Base-by-base conservation (phyloP, 1,140 invertebrate genomes). In the Ceratoteleas bidentatus region DNA sequence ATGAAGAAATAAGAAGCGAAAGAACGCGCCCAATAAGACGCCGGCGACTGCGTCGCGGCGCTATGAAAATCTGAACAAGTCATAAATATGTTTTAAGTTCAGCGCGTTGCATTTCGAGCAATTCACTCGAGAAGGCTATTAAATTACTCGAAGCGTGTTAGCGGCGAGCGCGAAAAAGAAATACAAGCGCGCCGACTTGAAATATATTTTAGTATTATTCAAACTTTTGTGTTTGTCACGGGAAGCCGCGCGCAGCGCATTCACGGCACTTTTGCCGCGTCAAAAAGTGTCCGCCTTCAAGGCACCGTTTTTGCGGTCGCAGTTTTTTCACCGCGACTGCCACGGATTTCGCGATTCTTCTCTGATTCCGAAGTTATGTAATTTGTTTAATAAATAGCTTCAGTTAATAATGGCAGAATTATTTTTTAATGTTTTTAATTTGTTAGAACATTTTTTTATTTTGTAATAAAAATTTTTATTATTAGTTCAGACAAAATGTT, bases 71-170 rank as follows among this genome's bases (percentile, higher is more conserved):
- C 57, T 54, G 73, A 76, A 66, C 53, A 52, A 75, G 72, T 75
- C 61, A 66, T 75, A 75, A 75, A 76, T 76, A 75, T 60, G 56
- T 53, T 75, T 75, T 75, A 75, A 75, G 72, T 75, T 66, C 72
- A 62, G 72, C 36, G 58, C 72, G 54, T 65, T 74, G 70, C 53
- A 58, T 74, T 65, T 74, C 70, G 61, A 74, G 70, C 70, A 74
- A 74, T 74, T 65, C 61, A 74, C 52, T 74, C 61, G 70, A 74
- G 70, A 74, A 74, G 47, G 70, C 70, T 74, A 74, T 74, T 74
- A 74, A 74, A 74, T 74, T 74, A 65, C 70, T 74, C 58, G 70
- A 64, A 65, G 61, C 70, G 61, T 58, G 70, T 74, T 74, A 74
- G 70, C 47, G 61, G 60, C 52, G 57, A 74, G 57, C 60, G 52